Evolutionary conservation across 2,113 vertebrate species (phyloP), one percentile per base, ranked within the genome.

Genomic region (Marcusenius ussheri): DNA sequence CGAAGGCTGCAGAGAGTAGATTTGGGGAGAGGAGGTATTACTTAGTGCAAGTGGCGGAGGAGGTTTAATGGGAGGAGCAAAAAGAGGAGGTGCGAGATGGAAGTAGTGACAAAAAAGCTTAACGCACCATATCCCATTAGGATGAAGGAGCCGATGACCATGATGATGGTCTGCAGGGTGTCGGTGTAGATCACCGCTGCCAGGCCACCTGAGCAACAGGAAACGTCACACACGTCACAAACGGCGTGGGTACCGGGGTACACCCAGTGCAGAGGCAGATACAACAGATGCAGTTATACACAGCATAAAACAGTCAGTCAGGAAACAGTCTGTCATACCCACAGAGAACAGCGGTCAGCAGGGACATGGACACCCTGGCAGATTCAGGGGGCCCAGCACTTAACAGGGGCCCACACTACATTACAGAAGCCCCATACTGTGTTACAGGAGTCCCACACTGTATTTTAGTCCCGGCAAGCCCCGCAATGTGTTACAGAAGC

Each of bases 141-240:
- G 92, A 99, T 96, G 56, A 97, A 94, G 84, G 98, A 98, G 56
- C 98, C 98, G 88, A 98, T 93, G 11, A 99, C 46, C 98, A 99
- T 99, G 93, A 99, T 99, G 39, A 94, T 47, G 0, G 98, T 98
- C 92, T 99, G 98, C 62, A 99, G 92, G 1, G 98, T 97, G 93
- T 99, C 98, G 0, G 98, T 99, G 95, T 99, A 99, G 93, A 99
- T 99, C 92, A 99, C 98, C 49, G 98, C 98, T 1, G 98, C 97
- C 90, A 99, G 93, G 87, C 98, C 98, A 93, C 98, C 98, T 98
- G 88, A 77, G 19, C 24, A 31, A 24, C 35, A 70, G 83, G 21
- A 85, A 10, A 85, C 3, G 15, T 85, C 45, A 47, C 21, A 46
- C 83, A 3, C 7, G 2, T 24, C 83, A 84, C 83, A 49, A 45